Conservation (phyloP, 2,888 invertebrate genomes). For the Byasa hedistus region DNA sequence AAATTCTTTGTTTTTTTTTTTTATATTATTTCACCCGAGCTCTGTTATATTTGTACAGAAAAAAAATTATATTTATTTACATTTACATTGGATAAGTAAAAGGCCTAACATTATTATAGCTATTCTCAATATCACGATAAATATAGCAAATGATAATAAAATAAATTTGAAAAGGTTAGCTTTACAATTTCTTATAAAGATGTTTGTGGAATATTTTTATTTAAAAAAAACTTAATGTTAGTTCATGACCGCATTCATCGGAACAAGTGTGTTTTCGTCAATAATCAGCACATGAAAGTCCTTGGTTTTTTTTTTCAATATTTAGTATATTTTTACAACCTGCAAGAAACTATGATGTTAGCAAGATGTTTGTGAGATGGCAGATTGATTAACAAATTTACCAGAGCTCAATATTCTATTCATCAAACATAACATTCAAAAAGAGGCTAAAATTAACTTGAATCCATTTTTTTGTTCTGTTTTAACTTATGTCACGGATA, state of each 20-base stretch:
- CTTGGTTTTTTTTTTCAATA: too few species aligned
- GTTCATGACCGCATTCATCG: too few species aligned
- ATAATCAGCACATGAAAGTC: too few species aligned
- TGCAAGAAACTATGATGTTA: too few species aligned
- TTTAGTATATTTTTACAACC: too few species aligned
- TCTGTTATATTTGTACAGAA: constrained; percentile 15
- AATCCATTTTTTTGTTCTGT: neutral
- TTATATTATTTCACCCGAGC: constrained; percentile 1
- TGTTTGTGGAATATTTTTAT: too few species aligned
- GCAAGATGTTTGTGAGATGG: too few species aligned
- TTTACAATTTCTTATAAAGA: too few species aligned
- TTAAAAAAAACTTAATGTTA: too few species aligned
- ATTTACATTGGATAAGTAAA: neutral
- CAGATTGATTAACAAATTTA: constrained; percentile 4
- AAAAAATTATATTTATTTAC: neutral
- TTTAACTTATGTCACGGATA: neutral
- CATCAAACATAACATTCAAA: constrained; percentile 8
- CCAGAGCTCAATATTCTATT: constrained; percentile 10
- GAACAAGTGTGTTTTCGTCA: too few species aligned
- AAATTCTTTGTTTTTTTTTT: too few species aligned
- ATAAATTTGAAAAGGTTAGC: neutral
- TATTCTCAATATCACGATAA: neutral
- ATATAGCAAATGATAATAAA: neutral
- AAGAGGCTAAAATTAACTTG: constrained; percentile 23
- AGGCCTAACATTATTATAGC: neutral